Conservation (phyloP, 2,113 vertebrate species). For the Prunella fulvescens region DNA sequence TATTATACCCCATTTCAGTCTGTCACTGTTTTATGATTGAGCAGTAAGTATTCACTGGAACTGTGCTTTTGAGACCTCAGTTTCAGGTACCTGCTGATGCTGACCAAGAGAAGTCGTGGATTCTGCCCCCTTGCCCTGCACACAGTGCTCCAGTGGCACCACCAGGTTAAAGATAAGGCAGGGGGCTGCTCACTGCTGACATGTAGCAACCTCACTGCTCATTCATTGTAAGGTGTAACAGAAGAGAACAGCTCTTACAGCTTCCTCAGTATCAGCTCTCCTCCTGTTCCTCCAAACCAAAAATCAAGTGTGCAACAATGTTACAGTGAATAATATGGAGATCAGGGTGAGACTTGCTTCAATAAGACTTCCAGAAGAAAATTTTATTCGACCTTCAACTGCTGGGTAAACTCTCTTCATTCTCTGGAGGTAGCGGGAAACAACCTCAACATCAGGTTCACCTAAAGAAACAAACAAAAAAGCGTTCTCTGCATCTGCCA, state of each 20-base stretch:
- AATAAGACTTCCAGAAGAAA: constrained; percentile 60
- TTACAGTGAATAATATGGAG: neutral
- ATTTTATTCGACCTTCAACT: constrained; percentile 84
- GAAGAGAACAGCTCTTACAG: neutral
- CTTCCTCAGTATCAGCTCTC: neutral
- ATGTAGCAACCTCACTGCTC: neutral
- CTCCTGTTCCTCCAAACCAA: neutral
- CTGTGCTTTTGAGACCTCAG: neutral
- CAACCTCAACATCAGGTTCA: constrained; percentile 79
- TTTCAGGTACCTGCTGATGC: neutral
- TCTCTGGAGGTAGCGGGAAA: constrained; percentile 80
- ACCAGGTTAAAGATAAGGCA: neutral
- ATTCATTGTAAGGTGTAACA: neutral
- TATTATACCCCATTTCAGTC: neutral
- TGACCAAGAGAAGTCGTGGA: neutral
- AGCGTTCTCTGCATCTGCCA: neutral
- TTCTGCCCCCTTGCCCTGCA: neutral
- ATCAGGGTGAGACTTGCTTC: constrained; percentile 45
- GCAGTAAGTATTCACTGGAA: neutral
- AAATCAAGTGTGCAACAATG: constrained; percentile 12
- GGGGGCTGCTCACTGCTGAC: neutral
- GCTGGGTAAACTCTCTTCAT: constrained; percentile 80
- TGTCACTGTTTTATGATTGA: neutral
- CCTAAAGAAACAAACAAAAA: constrained; percentile 64
- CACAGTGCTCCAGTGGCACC: neutral